Base-by-base conservation (phyloP, 1,140 invertebrate genomes). In the Magallana gigas region DNA sequence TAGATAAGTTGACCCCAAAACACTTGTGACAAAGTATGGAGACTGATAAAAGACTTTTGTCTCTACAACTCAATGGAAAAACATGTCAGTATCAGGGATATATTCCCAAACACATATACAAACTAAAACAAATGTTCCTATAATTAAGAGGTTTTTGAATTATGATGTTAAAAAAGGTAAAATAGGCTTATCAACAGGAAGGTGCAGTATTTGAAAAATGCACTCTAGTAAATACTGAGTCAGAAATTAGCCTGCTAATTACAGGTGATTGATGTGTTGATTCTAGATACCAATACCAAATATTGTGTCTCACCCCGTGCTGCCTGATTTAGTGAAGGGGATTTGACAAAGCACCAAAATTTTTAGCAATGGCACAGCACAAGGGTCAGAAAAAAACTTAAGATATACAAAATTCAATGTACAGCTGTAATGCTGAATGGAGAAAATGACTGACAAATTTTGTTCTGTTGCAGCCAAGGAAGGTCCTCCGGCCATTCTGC, bases 381-480 rank as follows among this genome's bases (percentile, higher is more conserved):
- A 48, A 48, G 36, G 36, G 36, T 48, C 36, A 48, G 36, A 48
- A 48, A 48, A 48, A 48, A 48, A 48, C 36, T 5, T 48, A 48
- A 48, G 36, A 48, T 48, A 48, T 5, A 48, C 36, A 4, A 4
- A 48, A 48, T 5, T 48, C 5, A 48, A 48, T 48, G 36, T 48
- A 48, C 36, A 48, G 36, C 36, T 48, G 5, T 48, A 48, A 48
- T 48, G 36, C 5, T 48, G 36, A 48, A 48, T 48, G 36, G 36
- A 48, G 36, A 48, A 48, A 48, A 48, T 48, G 36, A 48, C 3
- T 48, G 36, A 48, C 60, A 12, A 62, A 12, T 62, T 8, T 59
- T 58, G n/a, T 80, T 85, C 16, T 82, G 85, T 88, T 90, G n/a
- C 90, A 93, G 93, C 90, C 14, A 88, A 86, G 58, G 88, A 89